phyloP scores from a whole-genome alignment of 1,140 invertebrate species.

The Drosophila melanogaster region DNA sequence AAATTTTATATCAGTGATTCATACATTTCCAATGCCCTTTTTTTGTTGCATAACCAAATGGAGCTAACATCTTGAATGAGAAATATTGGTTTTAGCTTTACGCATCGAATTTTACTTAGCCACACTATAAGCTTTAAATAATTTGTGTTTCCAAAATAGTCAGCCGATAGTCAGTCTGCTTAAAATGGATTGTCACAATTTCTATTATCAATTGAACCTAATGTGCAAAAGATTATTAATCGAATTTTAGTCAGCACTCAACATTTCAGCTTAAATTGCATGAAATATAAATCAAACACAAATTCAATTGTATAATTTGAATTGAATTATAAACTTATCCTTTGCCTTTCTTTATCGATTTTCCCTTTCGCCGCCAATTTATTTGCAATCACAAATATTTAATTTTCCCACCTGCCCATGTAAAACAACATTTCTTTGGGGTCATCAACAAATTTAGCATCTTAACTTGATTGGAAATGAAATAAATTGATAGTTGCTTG shows the following conservation, averaged over 20 bases:
- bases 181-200: too few relatives aligned
- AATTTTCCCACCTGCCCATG: neutral
- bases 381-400: constrained; percentile 18
- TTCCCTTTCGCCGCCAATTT: neutral
- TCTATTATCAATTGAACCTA: too few relatives aligned
- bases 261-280: too few relatives aligned
- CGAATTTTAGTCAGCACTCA: too few relatives aligned
- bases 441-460: constrained; percentile 5
- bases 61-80: neutral
- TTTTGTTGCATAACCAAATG: constrained; percentile 14
- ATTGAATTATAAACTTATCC: too few relatives aligned
- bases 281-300: too few relatives aligned
- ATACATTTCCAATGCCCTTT: constrained; percentile 11
- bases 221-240: too few relatives aligned
- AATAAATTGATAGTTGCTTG: constrained; percentile 72
- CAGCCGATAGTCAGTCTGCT: too few relatives aligned
- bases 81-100: neutral
- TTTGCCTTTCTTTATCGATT: neutral
- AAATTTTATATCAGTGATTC: constrained; percentile 34
- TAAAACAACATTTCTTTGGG: constrained; percentile 22
- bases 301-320: too few relatives aligned
- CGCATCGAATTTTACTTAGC: neutral
- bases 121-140: neutral
- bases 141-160: neutral
- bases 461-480: constrained; percentile 37